These are phyloP conservation scores for Bovichtus variegatus DNA, from an alignment of 2,797 vertebrate genomes.

Conservation along the genomic window DNA sequence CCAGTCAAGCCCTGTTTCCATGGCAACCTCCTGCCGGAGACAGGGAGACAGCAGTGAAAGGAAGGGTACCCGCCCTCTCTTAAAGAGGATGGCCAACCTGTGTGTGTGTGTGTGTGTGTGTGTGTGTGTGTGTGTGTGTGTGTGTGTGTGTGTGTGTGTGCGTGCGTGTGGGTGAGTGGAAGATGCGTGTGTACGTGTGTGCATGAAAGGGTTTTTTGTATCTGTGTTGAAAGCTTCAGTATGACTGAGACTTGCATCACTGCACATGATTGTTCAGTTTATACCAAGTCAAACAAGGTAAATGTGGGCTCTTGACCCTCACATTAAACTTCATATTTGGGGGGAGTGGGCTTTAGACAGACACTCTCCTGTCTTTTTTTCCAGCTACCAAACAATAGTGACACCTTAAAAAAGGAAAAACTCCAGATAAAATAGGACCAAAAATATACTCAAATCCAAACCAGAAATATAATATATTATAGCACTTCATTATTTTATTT, in stretches of 20 bases:
- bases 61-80: conserved; percentile 86
- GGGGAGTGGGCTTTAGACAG: not conserved
- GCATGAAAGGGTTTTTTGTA: conserved; percentile 36
- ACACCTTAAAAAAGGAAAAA: not conserved
- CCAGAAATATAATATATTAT: not conserved
- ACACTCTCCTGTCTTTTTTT: conserved; percentile 6
- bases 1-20: conserved; percentile 90
- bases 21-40: conserved; percentile 87
- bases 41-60: conserved; percentile 86
- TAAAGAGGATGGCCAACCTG: conserved; percentile 86
- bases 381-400: not conserved
- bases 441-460: not conserved
- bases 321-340: conserved; percentile 12
- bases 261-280: conserved; percentile 29
- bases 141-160: conserved; percentile 29
- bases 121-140: conserved; percentile 27
- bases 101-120: conserved; percentile 61
- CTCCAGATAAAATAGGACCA: not conserved
- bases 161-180: conserved; percentile 32
- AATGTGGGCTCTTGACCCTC: conserved; percentile 21
- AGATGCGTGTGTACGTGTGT: conserved; percentile 31
- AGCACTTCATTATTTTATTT: not conserved
- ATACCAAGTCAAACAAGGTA: conserved; percentile 34
- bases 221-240: conserved; percentile 56
- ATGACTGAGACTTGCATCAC: conserved; percentile 48